Evolutionary conservation across 2,797 vertebrate genomes (phyloP).

Genomic region (Petrocephalus schoutedeni): DNA sequence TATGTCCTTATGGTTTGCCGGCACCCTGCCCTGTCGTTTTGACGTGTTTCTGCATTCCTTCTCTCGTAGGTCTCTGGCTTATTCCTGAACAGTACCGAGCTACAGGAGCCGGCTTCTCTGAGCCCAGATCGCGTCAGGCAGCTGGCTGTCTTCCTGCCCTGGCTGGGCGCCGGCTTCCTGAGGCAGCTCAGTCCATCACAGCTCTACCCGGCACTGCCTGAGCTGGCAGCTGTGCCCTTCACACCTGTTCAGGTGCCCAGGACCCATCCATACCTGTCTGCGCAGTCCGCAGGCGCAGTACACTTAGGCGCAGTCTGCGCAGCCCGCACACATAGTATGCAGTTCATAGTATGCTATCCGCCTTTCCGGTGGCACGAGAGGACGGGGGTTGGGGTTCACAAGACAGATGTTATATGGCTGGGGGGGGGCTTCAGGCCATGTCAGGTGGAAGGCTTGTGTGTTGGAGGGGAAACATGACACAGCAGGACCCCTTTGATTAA

Average conservation of each 20-base stretch:
- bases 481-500: constrained; percentile 25
- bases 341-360: background rate
- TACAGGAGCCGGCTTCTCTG: constrained; percentile 46
- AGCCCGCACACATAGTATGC: background rate
- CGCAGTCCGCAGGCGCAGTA: background rate
- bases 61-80: constrained; percentile 54
- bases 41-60: background rate
- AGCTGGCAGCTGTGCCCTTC: constrained; percentile 52
- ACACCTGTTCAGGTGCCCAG: constrained; percentile 60
- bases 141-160: constrained; percentile 57
- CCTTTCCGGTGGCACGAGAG: background rate
- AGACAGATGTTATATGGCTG: background rate
- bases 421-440: constrained; percentile 1
- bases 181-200: constrained; percentile 52
- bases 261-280: background rate
- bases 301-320: background rate
- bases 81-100: constrained; percentile 48
- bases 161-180: constrained; percentile 56
- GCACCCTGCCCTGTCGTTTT: background rate
- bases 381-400: background rate
- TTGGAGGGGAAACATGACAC: constrained; percentile 27
- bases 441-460: constrained; percentile 35
- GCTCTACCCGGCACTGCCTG: constrained; percentile 48
- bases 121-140: constrained; percentile 44
- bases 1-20: background rate